A percentile compares a stretch with the other conserved stretches of the same genome.
These are phyloP conservation scores for Acanthosepion lycidas DNA, from an alignment of 2,888 invertebrate genomes.

Conservation along the genomic window DNA sequence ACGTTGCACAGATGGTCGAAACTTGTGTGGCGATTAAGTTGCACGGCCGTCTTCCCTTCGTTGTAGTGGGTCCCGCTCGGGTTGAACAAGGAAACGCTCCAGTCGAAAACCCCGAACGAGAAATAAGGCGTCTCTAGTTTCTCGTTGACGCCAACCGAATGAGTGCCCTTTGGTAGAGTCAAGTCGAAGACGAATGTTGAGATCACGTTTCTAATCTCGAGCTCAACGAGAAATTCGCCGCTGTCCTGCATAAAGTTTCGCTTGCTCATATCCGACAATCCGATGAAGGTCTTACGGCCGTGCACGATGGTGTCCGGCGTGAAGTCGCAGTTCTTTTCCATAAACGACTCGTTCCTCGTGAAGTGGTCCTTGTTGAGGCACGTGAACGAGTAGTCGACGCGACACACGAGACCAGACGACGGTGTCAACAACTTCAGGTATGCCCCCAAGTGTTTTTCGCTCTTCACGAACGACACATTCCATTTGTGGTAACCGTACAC, in stretches of 20 bases:
- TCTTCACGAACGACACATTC: slow-evolving; percentile 86
- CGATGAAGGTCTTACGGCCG: slow-evolving; percentile 71
- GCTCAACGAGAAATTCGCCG: slow-evolving; percentile 86
- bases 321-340: slow-evolving; percentile 83
- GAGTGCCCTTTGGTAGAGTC: slow-evolving; percentile 77
- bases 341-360: slow-evolving; percentile 86
- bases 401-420: slow-evolving; percentile 84
- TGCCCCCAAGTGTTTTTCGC: slow-evolving; percentile 85
- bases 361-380: slow-evolving; percentile 85
- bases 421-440: slow-evolving; percentile 86
- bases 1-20: slow-evolving; percentile 87
- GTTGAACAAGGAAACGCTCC: slow-evolving; percentile 80
- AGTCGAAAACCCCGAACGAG: slow-evolving; percentile 87
- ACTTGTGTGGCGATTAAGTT: slow-evolving; percentile 83
- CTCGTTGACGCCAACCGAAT: slow-evolving; percentile 58
- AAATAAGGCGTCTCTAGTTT: slow-evolving; percentile 82
- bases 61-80: slow-evolving; percentile 65
- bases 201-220: slow-evolving; percentile 84
- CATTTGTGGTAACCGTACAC: slow-evolving; percentile 87
- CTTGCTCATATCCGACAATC: slow-evolving; percentile 68
- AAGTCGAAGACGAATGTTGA: slow-evolving; percentile 85
- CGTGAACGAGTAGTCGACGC: slow-evolving; percentile 87
- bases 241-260: slow-evolving; percentile 85
- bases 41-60: slow-evolving; percentile 73
- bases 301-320: slow-evolving; percentile 68